These are phyloP conservation scores for Atrichornis clamosus DNA, from an alignment of 2,113 vertebrate species.

Conservation along the genomic window DNA sequence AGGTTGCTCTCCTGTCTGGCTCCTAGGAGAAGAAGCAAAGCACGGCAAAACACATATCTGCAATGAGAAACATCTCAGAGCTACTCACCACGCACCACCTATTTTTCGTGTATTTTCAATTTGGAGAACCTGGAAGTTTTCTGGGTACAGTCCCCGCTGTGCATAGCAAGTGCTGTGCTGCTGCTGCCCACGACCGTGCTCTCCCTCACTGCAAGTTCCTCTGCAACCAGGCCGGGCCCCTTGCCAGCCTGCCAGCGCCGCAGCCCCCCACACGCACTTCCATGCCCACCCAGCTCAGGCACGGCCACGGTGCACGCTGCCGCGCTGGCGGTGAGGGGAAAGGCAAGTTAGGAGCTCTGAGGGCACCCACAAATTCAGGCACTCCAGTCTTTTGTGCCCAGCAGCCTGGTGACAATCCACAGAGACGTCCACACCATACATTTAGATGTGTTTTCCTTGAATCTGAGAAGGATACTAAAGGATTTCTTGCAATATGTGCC, in stretches of 20 bases:
- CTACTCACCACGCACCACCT: rapidly evolving
- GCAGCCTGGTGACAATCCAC: background rate
- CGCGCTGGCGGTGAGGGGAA: background rate
- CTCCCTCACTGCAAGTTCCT: background rate
- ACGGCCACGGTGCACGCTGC: rapidly evolving
- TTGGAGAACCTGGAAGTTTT: background rate
- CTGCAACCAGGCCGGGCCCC: background rate
- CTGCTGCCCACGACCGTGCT: background rate
- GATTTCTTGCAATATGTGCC: background rate
- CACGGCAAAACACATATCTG: background rate
- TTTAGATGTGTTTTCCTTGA: background rate
- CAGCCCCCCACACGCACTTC: rapidly evolving
- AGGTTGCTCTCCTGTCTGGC: background rate
- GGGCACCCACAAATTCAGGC: background rate
- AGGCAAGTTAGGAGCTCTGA: background rate
- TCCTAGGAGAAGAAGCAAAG: conserved; percentile 34
- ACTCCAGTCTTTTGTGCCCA: background rate
- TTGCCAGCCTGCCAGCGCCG: rapidly evolving
- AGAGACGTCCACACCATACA: background rate
- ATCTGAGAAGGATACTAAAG: background rate
- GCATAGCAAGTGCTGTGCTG: background rate
- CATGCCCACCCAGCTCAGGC: background rate
- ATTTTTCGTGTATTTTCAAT: background rate
- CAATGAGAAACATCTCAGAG: background rate
- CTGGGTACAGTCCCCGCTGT: rapidly evolving